Evolutionary conservation across 2,888 invertebrate species (phyloP), one percentile per base, ranked within the genome.

Genomic region (Caenorhabditis panamensis): DNA sequence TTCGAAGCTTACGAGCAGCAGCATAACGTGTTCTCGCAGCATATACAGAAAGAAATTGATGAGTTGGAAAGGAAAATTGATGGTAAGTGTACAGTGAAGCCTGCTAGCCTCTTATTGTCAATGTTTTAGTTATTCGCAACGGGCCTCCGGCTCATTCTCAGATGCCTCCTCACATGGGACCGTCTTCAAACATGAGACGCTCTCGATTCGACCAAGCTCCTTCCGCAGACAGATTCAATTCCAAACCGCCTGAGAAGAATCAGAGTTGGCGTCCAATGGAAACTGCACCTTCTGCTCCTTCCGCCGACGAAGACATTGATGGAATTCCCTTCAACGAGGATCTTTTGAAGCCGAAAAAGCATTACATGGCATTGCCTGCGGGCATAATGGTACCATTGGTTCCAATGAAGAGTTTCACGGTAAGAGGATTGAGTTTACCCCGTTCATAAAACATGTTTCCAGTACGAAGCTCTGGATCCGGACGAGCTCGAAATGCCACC

Each of bases 371-470:
- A 91, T 93, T 98, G 83, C 98, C 99, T 1, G 97, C 98, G 69
- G 98, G 97, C 54, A 93, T 99, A 22, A 97, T 99, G 95, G 96
- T 97, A 73, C 96, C 97, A n/a, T 93, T 97, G 16, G 95, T 99
- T 79, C 95, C 95, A 93, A 94, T 95, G 86, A 96, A 96, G 92
- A 96, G 97, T 89, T 94, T 94, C 89, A 86, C 81, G 41, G 89
- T 89, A 61, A 59, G n/a, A n/a, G n/a, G n/a, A n/a, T n/a, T n/a
- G n/a, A n/a, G n/a, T n/a, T n/a, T n/a, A n/a, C n/a, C n/a, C n/a
- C n/a, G n/a, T n/a, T n/a, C n/a, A n/a, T n/a, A n/a, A n/a, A n/a
- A n/a, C n/a, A n/a, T 28, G 16, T 49, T 31, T 89, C 54, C 94
- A 94, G 89, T 98, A 97, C 92, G 94, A 94, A 89, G 94, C 97